Percentiles rank a stretch among this genome's conserved stretches.
Conservation (phyloP, 2,797 vertebrate genomes). For the Hyperoplus immaculatus region DNA sequence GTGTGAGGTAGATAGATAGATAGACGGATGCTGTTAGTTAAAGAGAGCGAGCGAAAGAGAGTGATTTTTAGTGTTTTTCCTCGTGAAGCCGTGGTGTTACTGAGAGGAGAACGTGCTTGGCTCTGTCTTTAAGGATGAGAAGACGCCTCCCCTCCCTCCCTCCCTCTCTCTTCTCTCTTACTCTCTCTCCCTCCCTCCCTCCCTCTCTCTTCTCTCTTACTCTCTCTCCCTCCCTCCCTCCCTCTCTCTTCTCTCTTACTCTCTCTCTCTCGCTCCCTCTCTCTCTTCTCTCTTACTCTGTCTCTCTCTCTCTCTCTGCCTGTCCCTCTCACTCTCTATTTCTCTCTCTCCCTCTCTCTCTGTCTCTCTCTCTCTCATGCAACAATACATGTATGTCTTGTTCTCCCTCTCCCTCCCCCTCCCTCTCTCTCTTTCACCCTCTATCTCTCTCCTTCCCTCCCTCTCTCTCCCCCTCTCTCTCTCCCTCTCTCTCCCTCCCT, state of each 20-base stretch:
- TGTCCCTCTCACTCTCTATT: background rate
- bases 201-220: slow-evolving; percentile 54
- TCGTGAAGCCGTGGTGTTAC: slow-evolving; percentile 62
- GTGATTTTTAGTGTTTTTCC: slow-evolving; percentile 42
- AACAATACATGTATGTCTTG: too few relatives aligned
- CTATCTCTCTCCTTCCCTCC: too few relatives aligned
- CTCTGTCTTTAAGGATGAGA: slow-evolving; percentile 75
- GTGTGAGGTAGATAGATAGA: background rate
- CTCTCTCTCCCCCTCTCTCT: too few relatives aligned
- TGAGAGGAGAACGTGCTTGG: slow-evolving; percentile 61
- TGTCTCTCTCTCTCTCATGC: too few relatives aligned
- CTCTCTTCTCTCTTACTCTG: slow-evolving; percentile 16
- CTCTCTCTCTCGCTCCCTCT: slow-evolving; percentile 32
- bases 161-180: slow-evolving; percentile 33
- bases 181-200: slow-evolving; percentile 64
- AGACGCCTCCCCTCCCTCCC: slow-evolving; percentile 48
- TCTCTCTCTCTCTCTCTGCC: slow-evolving; percentile 26
- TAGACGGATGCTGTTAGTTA: slow-evolving; percentile 36
- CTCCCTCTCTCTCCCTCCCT: too few relatives aligned
- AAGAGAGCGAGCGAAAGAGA: slow-evolving; percentile 34
- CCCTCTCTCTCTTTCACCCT: too few relatives aligned
- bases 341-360: too few relatives aligned
- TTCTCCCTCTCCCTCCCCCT: too few relatives aligned
- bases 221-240: too few relatives aligned
- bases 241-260: background rate